These are phyloP conservation scores for Carassius gibelio DNA, from an alignment of 2,113 vertebrate species.

Conservation along the genomic window DNA sequence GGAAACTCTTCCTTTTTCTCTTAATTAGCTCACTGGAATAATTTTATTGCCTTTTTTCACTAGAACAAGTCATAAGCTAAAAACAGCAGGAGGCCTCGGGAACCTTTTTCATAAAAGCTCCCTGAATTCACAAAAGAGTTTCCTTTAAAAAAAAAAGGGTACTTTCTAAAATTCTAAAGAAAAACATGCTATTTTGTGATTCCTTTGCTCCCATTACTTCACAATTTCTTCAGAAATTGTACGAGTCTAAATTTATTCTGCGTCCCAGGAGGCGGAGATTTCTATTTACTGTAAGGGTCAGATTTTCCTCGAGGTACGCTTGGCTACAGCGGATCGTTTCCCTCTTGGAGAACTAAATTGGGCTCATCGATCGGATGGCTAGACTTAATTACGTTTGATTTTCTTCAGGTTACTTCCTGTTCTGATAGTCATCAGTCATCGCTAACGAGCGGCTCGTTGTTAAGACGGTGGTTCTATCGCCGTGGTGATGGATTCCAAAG, in stretches of 20 bases:
- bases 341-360: conserved; percentile 28
- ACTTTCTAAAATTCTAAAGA: neutral
- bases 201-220: neutral
- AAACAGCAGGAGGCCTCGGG: neutral
- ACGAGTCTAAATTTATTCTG: neutral
- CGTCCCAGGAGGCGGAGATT: neutral
- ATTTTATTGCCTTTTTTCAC: conserved; percentile 36
- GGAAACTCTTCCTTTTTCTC: conserved; percentile 30
- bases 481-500: conserved; percentile 35
- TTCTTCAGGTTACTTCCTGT: conserved; percentile 35
- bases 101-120: neutral
- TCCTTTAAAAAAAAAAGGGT: neutral
- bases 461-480: neutral
- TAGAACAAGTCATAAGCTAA: conserved; percentile 5
- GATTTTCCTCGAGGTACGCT: neutral
- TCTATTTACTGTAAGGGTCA: neutral
- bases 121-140: neutral
- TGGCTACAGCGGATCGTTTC: conserved; percentile 38
- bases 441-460: conserved; percentile 3
- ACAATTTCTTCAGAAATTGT: neutral
- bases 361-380: conserved; percentile 50
- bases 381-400: conserved; percentile 56
- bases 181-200: neutral
- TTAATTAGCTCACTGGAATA: conserved; percentile 43
- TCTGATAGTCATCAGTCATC: conserved; percentile 46